Percentiles rank a stretch among this genome's conserved stretches.
Evolutionary conservation across 2,797 vertebrate genomes (phyloP).

Genomic region (Urocyon cinereoargenteus): DNA sequence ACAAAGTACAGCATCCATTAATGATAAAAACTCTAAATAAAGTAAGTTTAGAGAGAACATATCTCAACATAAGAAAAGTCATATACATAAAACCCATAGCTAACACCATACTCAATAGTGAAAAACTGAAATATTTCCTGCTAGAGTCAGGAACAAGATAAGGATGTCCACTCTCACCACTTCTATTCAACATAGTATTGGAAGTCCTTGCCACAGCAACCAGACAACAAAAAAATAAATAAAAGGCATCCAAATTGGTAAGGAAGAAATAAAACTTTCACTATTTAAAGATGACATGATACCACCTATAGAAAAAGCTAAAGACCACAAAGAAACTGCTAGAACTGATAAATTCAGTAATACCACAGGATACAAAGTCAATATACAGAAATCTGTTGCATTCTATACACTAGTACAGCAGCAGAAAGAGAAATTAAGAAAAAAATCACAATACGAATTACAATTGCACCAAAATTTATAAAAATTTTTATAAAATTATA

Average conservation of each 20-base stretch:
- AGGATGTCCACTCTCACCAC: background rate
- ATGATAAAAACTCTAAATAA: background rate
- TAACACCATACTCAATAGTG: background rate
- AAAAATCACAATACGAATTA: background rate
- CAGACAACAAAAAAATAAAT: background rate
- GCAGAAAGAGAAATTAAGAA: background rate
- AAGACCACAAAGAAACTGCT: background rate
- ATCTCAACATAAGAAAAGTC: background rate
- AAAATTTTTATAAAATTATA: background rate
- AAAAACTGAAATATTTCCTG: background rate
- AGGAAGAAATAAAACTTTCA: background rate
- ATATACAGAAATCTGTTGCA: background rate
- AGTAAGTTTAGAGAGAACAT: background rate
- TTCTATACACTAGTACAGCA: background rate
- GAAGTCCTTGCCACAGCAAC: background rate
- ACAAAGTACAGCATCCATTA: too few relatives aligned
- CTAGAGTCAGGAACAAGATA: background rate
- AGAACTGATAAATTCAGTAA: background rate
- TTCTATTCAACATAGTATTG: background rate
- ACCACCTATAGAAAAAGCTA: background rate
- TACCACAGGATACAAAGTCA: background rate
- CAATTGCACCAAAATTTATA: background rate
- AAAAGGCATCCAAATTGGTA: background rate
- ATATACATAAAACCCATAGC: background rate
- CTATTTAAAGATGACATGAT: background rate